A percentile compares a stretch with the other conserved stretches of the same genome.
phyloP scores from a whole-genome alignment of 2,113 vertebrate genomes.

The Sphyrna mokarran region DNA sequence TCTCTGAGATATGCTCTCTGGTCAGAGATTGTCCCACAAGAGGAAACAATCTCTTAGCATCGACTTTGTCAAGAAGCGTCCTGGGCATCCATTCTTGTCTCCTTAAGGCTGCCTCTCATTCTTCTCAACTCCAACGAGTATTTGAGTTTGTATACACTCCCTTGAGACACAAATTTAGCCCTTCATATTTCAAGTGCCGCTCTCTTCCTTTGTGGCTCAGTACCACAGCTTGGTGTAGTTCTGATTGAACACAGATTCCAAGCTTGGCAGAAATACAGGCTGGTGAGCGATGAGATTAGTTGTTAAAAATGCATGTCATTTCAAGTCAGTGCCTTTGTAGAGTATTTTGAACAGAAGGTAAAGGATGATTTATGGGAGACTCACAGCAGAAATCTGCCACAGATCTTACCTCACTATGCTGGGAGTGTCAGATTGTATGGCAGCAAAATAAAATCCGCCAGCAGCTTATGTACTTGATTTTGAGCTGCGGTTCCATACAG shows the following conservation, averaged over 20 bases:
- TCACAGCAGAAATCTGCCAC: background rate
- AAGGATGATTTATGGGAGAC: background rate
- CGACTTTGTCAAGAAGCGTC: too few relatives aligned
- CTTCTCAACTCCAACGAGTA: too few relatives aligned
- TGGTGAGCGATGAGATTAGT: background rate
- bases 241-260: background rate
- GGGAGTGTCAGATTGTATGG: background rate
- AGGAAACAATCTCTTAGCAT: too few relatives aligned
- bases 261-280: background rate
- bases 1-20: too few relatives aligned
- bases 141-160: background rate
- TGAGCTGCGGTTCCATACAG: background rate
- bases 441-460: background rate
- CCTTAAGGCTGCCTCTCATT: too few relatives aligned
- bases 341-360: background rate
- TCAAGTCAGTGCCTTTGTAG: background rate
- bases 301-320: background rate
- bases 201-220: background rate
- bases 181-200: background rate
- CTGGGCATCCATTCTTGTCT: too few relatives aligned
- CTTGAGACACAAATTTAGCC: background rate
- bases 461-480: background rate
- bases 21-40: too few relatives aligned
- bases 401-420: background rate
- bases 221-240: background rate